Conservation (phyloP, 2,113 vertebrate genomes). For the Excalfactoria chinensis region DNA sequence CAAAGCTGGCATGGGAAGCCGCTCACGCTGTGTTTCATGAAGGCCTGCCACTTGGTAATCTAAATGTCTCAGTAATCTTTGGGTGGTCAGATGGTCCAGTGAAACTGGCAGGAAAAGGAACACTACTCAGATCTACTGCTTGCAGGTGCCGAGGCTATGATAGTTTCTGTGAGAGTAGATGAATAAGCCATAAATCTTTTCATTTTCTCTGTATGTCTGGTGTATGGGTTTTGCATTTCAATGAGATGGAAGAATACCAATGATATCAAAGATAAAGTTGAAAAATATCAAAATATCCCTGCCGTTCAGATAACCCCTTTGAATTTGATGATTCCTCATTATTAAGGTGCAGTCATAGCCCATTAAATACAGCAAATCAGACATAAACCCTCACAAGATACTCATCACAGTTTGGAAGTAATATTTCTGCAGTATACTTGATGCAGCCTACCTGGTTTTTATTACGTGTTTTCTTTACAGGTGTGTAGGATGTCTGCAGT, state of each 20-base stretch:
- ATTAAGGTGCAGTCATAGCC: neutral
- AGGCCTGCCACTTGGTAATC: neutral
- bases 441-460: neutral
- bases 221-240: neutral
- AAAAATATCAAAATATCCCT: neutral
- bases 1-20: neutral
- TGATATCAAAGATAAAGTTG: neutral
- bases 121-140: neutral
- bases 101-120: neutral
- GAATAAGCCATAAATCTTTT: neutral
- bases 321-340: neutral
- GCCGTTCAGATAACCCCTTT: neutral
- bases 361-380: neutral
- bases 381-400: neutral
- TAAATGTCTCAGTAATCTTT: neutral
- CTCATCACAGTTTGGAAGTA: neutral
- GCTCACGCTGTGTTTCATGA: neutral
- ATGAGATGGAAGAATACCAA: neutral
- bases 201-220: neutral
- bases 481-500: slow-evolving; percentile 38
- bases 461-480: neutral
- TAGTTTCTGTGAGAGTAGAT: neutral
- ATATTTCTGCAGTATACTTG: neutral
- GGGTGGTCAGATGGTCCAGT: neutral
- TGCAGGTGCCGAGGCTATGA: neutral